Conservation (phyloP, 2,888 invertebrate species). For the Coleophora flavipennella region DNA sequence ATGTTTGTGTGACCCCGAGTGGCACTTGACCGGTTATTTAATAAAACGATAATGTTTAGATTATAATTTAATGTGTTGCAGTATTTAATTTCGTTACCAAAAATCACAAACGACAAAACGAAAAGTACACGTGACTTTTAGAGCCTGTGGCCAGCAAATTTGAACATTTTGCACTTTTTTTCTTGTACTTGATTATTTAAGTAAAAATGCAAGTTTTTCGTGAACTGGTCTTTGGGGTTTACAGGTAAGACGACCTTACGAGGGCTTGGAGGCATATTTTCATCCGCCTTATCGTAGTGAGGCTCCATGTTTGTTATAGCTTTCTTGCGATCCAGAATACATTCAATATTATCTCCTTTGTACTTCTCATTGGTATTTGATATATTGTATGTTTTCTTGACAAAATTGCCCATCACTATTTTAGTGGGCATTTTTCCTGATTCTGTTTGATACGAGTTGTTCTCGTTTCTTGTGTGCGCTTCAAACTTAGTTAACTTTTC, state of each 20-base stretch:
- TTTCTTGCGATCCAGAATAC: constrained; percentile 31
- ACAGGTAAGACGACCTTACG: constrained; percentile 1
- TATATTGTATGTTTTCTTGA: constrained; percentile 29
- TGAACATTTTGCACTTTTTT: constrained; percentile 53
- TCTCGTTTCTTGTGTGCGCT: constrained; percentile 11
- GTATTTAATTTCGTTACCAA: constrained; percentile 1
- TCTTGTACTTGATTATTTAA: constrained; percentile 32
- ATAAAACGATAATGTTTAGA: too few relatives aligned
- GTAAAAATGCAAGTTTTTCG: constrained; percentile 29
- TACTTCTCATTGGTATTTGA: constrained; percentile 25
- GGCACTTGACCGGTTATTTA: too few relatives aligned
- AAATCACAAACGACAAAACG: background rate
- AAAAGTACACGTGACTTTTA: background rate
- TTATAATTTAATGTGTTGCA: too few relatives aligned
- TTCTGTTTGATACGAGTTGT: constrained; percentile 17
- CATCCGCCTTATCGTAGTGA: constrained; percentile 3
- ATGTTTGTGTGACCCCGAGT: too few relatives aligned
- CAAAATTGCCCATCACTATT: constrained; percentile 31
- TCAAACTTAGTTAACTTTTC: constrained; percentile 20
- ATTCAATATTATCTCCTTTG: constrained; percentile 22
- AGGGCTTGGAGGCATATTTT: constrained; percentile 30
- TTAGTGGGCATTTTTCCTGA: constrained; percentile 31
- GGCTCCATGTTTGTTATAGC: constrained; percentile 33
- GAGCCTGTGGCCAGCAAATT: constrained; percentile 47
- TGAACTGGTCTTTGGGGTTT: constrained; percentile 17